Base-by-base conservation (phyloP, 2,888 invertebrate genomes). In the Tillus elongatus region DNA sequence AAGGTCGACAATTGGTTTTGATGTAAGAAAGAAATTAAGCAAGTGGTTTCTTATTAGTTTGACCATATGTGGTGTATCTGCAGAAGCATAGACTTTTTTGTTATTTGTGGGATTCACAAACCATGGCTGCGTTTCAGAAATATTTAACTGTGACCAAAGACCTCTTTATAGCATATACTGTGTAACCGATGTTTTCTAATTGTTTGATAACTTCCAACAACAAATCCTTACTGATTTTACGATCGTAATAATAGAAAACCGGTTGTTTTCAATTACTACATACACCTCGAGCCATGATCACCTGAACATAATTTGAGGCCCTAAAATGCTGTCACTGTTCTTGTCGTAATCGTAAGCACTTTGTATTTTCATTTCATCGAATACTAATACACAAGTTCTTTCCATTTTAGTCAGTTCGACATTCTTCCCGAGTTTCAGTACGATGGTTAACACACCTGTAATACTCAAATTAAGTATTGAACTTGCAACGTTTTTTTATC, bases 161-260 rank as follows among this genome's bases (percentile, higher is more conserved):
- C 37, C 42, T 29, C 46, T 44, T 24, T 46, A 44, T 14, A n/a
- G 49, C 49, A 33, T 50, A 44, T 19, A 52, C 51, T 26, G 44
- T 34, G 40, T 37, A 51, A 1, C 49, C 49, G 35, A 42, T 42
- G 36, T 38, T 35, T 40, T 50, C 49, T 1, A 40, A 36, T 38
- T 15, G 39, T 16, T 32, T 37, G 26, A 49, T 44, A 13, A 49
- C 41, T 30, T 43, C 30, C 36, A 46, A 43, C 27, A 47, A 35
- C 31, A 35, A 33, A 11, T 39, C 31, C 37, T 48, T 49, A 3
- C 36, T 45, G 29, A 52, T 38, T 16, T 37, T 41, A 26, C 43
- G 40, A 14, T 50, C 45, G 37, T 37, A 50, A 19, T 44, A 35
- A 36, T 38, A 46, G 40, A 42, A 51, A 15, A 49, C 39, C 6